phyloP scores from a whole-genome alignment of 2,113 vertebrate species.

The Galbula dea region DNA sequence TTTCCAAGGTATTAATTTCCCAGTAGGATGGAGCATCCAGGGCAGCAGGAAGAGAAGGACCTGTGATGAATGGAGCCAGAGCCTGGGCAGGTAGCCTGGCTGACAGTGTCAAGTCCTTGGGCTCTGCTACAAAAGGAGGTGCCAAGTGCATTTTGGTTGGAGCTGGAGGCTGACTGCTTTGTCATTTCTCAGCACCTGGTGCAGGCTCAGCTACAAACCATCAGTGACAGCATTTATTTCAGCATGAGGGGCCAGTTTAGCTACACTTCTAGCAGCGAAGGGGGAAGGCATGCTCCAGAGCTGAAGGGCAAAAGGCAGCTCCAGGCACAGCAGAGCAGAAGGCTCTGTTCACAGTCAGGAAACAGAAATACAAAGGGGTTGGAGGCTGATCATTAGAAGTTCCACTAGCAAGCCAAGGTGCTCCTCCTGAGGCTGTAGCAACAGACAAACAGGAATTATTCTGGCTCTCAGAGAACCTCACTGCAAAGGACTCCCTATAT shows the following conservation, averaged over 20 bases:
- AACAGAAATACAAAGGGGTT: neutral
- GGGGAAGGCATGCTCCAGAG: constrained; percentile 2
- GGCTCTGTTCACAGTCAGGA: neutral
- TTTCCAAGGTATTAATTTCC: neutral
- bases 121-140: neutral
- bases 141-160: neutral
- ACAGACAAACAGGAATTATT: neutral
- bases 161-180: neutral
- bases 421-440: neutral
- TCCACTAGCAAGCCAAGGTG: neutral
- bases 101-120: neutral
- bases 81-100: neutral
- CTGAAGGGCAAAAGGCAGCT: neutral
- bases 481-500: neutral
- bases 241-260: neutral
- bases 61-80: neutral
- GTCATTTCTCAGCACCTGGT: neutral
- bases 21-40: neutral
- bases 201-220: neutral
- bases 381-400: neutral
- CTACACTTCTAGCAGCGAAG: neutral
- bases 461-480: neutral
- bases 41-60: neutral
- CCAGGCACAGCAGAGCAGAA: neutral
- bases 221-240: neutral